A percentile compares a stretch with the other conserved stretches of the same genome.
phyloP scores from a whole-genome alignment of 2,797 vertebrate genomes.

The Acrocephalus scirpaceus region DNA sequence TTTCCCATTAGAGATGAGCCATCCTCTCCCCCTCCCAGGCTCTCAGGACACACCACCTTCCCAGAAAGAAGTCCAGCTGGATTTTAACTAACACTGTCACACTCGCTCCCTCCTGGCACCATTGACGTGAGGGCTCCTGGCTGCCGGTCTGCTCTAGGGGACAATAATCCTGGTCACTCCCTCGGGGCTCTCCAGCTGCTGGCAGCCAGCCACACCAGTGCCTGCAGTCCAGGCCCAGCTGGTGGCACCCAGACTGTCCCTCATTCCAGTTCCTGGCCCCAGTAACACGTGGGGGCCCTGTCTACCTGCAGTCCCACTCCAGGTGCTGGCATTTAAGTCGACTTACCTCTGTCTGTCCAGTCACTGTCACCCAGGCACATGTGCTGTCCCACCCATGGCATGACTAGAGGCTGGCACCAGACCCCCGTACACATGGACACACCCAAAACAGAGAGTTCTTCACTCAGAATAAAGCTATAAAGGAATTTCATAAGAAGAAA shows the following conservation, averaged over 20 bases:
- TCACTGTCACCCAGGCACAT: background rate
- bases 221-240: background rate
- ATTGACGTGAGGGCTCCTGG: background rate
- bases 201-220: background rate
- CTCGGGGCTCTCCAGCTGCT: background rate
- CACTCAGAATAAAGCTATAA: background rate
- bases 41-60: background rate
- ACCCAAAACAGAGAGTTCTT: background rate
- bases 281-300: too few relatives aligned
- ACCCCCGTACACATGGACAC: background rate
- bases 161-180: background rate
- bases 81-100: accelerated
- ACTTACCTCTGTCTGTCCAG: background rate
- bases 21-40: background rate
- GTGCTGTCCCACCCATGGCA: background rate
- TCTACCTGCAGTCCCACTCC: background rate
- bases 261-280: background rate
- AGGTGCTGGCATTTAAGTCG: background rate
- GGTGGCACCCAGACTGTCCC: background rate
- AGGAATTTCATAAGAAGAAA: background rate
- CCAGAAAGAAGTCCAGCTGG: background rate
- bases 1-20: background rate
- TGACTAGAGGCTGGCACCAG: background rate
- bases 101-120: accelerated
- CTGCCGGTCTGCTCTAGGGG: background rate